Evolutionary conservation across 2,888 invertebrate genomes (phyloP).

Genomic region (Suillia variegata): DNA sequence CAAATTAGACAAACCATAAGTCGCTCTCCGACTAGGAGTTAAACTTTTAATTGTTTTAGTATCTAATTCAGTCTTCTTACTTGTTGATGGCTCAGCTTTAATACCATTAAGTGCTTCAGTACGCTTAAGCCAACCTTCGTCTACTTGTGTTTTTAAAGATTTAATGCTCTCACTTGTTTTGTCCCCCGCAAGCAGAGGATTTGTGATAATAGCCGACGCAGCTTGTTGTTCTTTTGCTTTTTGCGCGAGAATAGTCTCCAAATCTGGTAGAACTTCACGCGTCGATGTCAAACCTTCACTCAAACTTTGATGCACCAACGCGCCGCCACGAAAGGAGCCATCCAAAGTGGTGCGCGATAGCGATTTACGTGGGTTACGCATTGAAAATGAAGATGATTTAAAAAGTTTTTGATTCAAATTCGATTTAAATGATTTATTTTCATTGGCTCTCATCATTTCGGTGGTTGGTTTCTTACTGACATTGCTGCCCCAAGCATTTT

Average conservation of each 20-base stretch:
- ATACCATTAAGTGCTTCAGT: slow-evolving; percentile 36
- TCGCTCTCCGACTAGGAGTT: slow-evolving; percentile 26
- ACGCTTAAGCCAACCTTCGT: slow-evolving; percentile 67
- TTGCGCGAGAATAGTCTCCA: slow-evolving; percentile 58
- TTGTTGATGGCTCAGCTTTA: background rate
- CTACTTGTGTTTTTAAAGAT: slow-evolving; percentile 51
- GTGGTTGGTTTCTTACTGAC: slow-evolving; percentile 44
- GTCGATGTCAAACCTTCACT: background rate
- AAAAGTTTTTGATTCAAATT: slow-evolving; percentile 71
- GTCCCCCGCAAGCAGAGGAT: slow-evolving; percentile 31
- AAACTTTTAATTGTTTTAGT: slow-evolving; percentile 23
- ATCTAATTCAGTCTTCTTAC: slow-evolving; percentile 19
- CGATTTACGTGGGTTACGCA: slow-evolving; percentile 79
- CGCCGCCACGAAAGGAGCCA: slow-evolving; percentile 11
- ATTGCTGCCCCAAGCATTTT: slow-evolving; percentile 63
- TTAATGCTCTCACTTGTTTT: too few relatives aligned
- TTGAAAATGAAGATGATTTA: slow-evolving; percentile 67
- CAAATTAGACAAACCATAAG: slow-evolving; percentile 61
- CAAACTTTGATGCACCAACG: background rate
- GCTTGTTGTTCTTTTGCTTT: slow-evolving; percentile 51
- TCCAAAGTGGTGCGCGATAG: slow-evolving; percentile 53
- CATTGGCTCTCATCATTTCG: slow-evolving; percentile 2
- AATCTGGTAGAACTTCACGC: slow-evolving; percentile 49
- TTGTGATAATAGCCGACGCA: slow-evolving; percentile 29
- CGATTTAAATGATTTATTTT: slow-evolving; percentile 12